Base-by-base conservation (phyloP, 2,113 vertebrate genomes). In the Catharus bicknelli region DNA sequence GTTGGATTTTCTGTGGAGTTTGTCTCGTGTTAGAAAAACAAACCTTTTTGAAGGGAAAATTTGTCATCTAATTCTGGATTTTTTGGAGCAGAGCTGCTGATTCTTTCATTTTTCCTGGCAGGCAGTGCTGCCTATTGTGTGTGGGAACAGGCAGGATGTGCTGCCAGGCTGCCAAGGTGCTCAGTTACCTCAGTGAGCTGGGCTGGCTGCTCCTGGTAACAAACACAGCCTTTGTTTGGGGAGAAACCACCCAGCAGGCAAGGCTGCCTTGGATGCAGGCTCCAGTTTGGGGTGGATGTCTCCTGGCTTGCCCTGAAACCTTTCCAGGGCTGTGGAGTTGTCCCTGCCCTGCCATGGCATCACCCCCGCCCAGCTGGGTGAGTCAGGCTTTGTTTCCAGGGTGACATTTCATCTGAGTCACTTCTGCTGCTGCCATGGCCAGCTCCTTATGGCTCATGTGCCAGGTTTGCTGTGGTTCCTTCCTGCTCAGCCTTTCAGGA, bases 81-180 rank as follows among this genome's bases (percentile, higher is more conserved):
- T 94, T 92, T 95, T 94, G 84, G 80, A 86, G 47, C 81, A 69
- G 81, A 81, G 90, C 85, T 95, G 90, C 85, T 86, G 89, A 47
- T 90, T 54, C 90, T 83, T 86, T 63, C 85, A 34, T 74, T 95
- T 91, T 91, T 94, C 86, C 94, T 97, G 95, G 97, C 97, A 95
- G 54, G 81, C 23, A 21, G 74, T 27, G 61, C 67, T 58, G 72
- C 76, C 95, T 29, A 95, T 97, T 97, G 96, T 96, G 5, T 19
- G 43, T 63, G 81, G 83, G 51, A 48, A 82, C 68, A 53, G 94
- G 90, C 95, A 95, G 96, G 95, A 93, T 86, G 84, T 95, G 82
- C 80, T 88, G 90, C 83, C 72, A 73, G 90, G 50, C 66, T 0
- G 4, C 3, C 1, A 48, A 86, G 90, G 93, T 90, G 91, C 86